phyloP scores from a whole-genome alignment of 2,797 vertebrate species.

The Yasuhikotakia modesta region DNA sequence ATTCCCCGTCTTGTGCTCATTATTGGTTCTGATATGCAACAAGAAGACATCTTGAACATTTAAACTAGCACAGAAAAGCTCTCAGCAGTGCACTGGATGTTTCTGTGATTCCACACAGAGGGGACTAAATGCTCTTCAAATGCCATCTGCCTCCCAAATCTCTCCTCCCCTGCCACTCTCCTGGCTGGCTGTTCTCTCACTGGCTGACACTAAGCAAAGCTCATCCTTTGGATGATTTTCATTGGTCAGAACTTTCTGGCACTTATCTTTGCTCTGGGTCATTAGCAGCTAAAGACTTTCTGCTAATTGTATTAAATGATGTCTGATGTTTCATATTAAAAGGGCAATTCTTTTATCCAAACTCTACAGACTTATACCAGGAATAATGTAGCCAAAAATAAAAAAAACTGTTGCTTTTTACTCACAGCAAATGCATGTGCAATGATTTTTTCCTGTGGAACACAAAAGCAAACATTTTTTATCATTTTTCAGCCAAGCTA shows the following conservation, averaged over 20 bases:
- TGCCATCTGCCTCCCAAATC: constrained; percentile 51
- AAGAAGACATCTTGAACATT: constrained; percentile 10
- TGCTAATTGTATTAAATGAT: constrained; percentile 21
- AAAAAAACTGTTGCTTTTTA: neutral
- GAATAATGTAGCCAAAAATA: too few species aligned
- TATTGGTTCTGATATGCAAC: constrained; percentile 12
- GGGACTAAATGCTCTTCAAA: constrained; percentile 25
- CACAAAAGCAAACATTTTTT: neutral
- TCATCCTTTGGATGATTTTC: constrained; percentile 6
- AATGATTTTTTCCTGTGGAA: neutral
- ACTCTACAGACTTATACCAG: too few species aligned
- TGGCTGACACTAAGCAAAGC: constrained; percentile 13
- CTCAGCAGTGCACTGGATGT: constrained; percentile 15
- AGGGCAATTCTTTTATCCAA: neutral
- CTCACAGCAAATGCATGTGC: too few species aligned
- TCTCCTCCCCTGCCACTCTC: constrained; percentile 7
- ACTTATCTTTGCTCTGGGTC: neutral
- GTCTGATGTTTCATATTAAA: constrained; percentile 28
- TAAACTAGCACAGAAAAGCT: constrained; percentile 9
- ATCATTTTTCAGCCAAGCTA: neutral
- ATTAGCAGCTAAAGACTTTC: constrained; percentile 8
- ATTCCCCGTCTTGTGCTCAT: neutral
- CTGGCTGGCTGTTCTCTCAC: constrained; percentile 25
- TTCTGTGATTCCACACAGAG: constrained; percentile 21
- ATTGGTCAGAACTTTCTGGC: constrained; percentile 22